Conservation (phyloP, 2,888 invertebrate species). For the Zonitis immaculata region DNA sequence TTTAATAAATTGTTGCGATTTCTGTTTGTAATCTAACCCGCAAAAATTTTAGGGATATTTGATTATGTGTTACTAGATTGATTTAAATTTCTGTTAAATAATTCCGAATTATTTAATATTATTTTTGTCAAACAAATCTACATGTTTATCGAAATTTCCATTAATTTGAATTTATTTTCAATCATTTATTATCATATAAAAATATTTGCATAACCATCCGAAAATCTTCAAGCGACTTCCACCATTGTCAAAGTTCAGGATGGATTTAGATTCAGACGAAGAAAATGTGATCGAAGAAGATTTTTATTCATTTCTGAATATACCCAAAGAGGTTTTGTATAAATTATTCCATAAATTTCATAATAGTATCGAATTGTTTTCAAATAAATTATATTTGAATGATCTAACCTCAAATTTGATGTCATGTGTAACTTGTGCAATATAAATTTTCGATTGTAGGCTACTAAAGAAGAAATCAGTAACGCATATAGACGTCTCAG, state of each 20-base stretch:
- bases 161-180: too few relatives aligned
- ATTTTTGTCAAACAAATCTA: neutral
- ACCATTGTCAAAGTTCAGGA: conserved; percentile 29
- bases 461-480: conserved; percentile 86
- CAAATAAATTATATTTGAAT: neutral
- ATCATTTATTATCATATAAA: neutral
- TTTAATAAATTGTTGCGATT: neutral
- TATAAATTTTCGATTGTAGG: conserved; percentile 58
- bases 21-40: neutral
- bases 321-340: conserved; percentile 71
- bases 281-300: conserved; percentile 69
- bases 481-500: conserved; percentile 89
- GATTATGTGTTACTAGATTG: neutral
- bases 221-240: neutral
- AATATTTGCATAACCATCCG: neutral
- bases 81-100: neutral
- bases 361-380: neutral
- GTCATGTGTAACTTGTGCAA: conserved; percentile 9
- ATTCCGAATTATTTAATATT: neutral
- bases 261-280: conserved; percentile 68
- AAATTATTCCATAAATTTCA: neutral
- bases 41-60: neutral
- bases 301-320: conserved; percentile 83
- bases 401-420: conserved; percentile 21
- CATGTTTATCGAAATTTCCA: too few relatives aligned